Conservation (phyloP, 2,113 vertebrate genomes). For the Sebastes fasciatus region DNA sequence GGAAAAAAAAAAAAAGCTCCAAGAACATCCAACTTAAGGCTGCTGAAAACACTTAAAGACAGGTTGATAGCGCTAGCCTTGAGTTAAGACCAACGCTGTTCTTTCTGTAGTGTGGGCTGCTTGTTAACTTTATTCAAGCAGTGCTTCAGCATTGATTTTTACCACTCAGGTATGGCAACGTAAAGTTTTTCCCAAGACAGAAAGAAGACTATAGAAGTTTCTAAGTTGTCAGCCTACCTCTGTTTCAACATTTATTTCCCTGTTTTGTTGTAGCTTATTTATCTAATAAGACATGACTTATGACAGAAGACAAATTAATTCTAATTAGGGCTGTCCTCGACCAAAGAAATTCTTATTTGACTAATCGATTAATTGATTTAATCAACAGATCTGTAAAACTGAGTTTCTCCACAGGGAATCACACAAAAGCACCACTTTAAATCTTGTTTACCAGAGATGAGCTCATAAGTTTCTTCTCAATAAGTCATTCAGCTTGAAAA, state of each 20-base stretch:
- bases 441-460: too few relatives aligned
- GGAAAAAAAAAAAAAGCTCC: not conserved
- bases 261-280: not conserved
- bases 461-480: too few relatives aligned
- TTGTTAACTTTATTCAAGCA: constrained; percentile 5
- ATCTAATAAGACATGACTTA: not conserved
- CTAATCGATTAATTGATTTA: too few relatives aligned
- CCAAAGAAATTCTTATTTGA: too few relatives aligned
- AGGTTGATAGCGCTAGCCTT: not conserved
- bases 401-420: too few relatives aligned
- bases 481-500: too few relatives aligned
- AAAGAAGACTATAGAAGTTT: not conserved
- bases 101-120: not conserved
- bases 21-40: constrained; percentile 7
- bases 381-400: too few relatives aligned
- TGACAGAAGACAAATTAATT: not conserved
- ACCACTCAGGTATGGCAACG: not conserved
- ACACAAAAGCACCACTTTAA: too few relatives aligned
- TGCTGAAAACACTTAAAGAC: constrained; percentile 14
- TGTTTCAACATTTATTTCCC: not conserved
- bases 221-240: not conserved
- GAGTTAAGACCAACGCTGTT: not conserved
- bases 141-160: not conserved
- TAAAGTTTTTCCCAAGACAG: not conserved
- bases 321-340: too few relatives aligned